Conservation (phyloP, 1,140 invertebrate genomes). For the Pararge aegeria region DNA sequence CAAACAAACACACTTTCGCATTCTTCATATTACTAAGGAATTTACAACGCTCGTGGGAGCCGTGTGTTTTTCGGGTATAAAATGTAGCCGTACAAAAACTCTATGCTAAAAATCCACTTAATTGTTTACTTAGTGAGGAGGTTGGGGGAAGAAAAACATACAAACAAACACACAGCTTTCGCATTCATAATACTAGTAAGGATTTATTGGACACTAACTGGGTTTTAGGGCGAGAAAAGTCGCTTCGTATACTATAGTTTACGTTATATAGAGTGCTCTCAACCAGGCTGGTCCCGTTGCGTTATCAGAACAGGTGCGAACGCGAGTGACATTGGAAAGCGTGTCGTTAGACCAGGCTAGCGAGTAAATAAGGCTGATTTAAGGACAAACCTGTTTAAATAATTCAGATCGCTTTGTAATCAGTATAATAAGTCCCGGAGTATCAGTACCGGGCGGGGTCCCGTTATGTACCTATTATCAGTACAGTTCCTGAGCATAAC, state of each 20-base stretch:
- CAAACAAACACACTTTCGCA: too few species aligned
- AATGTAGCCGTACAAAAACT: too few species aligned
- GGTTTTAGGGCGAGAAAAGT: too few species aligned
- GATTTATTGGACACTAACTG: too few species aligned
- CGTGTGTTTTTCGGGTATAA: too few species aligned
- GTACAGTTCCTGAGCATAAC: not conserved
- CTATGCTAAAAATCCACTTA: too few species aligned
- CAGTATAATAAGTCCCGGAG: not conserved
- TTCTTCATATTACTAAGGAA: too few species aligned
- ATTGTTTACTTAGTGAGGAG: too few species aligned
- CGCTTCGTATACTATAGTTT: not conserved
- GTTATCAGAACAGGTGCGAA: constrained; percentile 13
- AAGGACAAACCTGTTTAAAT: not conserved
- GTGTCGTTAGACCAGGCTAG: not conserved
- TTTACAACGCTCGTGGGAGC: too few species aligned
- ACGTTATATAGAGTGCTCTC: not conserved
- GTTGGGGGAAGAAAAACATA: too few species aligned
- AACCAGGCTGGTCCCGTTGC: not conserved
- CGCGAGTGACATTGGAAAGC: constrained; percentile 12
- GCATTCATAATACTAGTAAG: too few species aligned
- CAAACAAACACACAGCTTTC: too few species aligned
- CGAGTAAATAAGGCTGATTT: not conserved
- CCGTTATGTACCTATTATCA: constrained; percentile 1
- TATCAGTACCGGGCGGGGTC: not conserved
- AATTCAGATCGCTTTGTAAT: constrained; percentile 1